Base-by-base conservation (phyloP, 2,888 invertebrate genomes). In the Adelphocoris suturalis region DNA sequence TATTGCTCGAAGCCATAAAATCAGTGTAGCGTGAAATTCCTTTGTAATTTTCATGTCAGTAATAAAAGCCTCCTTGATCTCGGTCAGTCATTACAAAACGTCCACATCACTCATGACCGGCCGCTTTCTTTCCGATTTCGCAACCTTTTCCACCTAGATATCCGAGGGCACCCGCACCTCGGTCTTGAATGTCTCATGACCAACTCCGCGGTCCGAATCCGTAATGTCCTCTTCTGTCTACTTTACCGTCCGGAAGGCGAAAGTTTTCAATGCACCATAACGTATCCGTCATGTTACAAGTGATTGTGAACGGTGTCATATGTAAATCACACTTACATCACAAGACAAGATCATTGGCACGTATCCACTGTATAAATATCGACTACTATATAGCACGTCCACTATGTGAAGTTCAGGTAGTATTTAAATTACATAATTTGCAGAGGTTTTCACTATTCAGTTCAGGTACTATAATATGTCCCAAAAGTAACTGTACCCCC, bases 111-210 rank as follows among this genome's bases (percentile, higher is more conserved):
- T n/a, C 57, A n/a, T 7, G n/a, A 0, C 19, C n/a, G 14, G 57
- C 3, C 68, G 80, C 80, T 80, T 82, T 48, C 82, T 82, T 82
- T 52, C 82, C 82, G 27, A 52, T 82, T 82, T 82, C 82, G 82
- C 82, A 82, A 82, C 80, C 27, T 48, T 47, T 46, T 48, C 48
- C 46, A 47, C 48, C 52, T 52, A 23, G 82, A 82, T 82, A 82
- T 48, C 82, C 11, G 23, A 27, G 23, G 68, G 68, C 80, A 23
- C 48, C 82, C 47, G 48, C 52, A 48, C 68, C 82, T 27, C 37
- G 14, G 47, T 81, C 27, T 52, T 82, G 82, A 82, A 82, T 82
- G 82, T 82, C 52, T 82, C 82, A 82, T 82, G 82, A 82, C 48
- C 82, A 3, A 48, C 16, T 12, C 52, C 82, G 23, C 82, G 82